Evolutionary conservation across 2,797 vertebrate species (phyloP), one percentile per base, ranked within the genome.

Genomic region (Gastrophryne carolinensis): DNA sequence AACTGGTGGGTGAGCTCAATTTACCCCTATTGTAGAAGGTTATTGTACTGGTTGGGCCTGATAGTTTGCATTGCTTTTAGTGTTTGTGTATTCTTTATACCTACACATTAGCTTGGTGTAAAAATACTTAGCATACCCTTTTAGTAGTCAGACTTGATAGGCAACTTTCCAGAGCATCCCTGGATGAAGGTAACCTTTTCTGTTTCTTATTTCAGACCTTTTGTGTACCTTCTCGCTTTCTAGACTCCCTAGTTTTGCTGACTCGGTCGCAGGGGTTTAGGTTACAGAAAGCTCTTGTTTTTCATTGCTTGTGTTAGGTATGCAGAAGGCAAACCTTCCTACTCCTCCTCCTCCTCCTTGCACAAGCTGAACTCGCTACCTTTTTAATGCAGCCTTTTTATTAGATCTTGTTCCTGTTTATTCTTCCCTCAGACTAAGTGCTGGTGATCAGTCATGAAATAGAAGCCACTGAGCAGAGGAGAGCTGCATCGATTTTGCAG

Each of bases 401-500:
- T 54, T 50, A 60, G 29, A n/a, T 13, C 39, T 49, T 29, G 13
- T 58, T 23, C 26, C n/a, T 65, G 52, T 57, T 65, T 65, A 57
- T 63, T 21, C 23, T 49, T 64, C n/a, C 61, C 50, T 19, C 4
- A 49, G 39, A 61, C 57, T 49, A 27, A 65, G 61, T 65, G 61
- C 75, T 19, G 68, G 39, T 65, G 64, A 66, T 19, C 53, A 63
- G 58, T 19, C 13, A 65, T 72, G 74, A 71, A 41, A 77, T 71
- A 23, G 50, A 71, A 78, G 53, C 58, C 67, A 47, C 19, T 57
- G 58, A 65, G 39, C 23, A 78, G 50, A 27, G 30, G 68, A 63
- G 58, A 53, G 76, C 57, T 83, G 65, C 74, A 86, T 86, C 82
- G 83, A 83, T 86, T 86, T 84, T 88, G 73, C 61, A 81, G 84